A percentile compares a stretch with the other conserved stretches of the same genome.
These are phyloP conservation scores for Bufotes viridis DNA, from an alignment of 2,797 vertebrate species.

Conservation along the genomic window DNA sequence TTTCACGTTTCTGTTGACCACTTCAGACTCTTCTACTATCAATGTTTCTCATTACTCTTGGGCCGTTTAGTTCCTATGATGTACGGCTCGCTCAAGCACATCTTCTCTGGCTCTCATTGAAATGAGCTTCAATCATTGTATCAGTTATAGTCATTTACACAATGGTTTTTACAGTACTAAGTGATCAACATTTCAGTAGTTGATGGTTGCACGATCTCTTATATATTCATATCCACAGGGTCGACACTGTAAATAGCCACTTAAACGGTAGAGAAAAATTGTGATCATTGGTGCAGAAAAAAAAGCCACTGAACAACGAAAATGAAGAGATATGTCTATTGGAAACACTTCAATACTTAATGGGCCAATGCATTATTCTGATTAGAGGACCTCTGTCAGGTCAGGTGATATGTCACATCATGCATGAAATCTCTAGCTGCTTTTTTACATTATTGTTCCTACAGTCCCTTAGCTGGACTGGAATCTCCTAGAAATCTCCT, in stretches of 20 bases:
- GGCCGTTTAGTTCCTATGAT: neutral
- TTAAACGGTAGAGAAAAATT: constrained; percentile 22
- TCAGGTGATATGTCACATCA: neutral
- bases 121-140: constrained; percentile 13
- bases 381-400: neutral
- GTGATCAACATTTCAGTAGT: constrained; percentile 39
- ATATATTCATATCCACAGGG: constrained; percentile 26
- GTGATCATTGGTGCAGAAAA: constrained; percentile 21
- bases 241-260: constrained; percentile 31
- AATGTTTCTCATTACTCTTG: neutral
- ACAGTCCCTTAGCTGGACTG: neutral
- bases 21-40: neutral
- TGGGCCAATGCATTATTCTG: neutral
- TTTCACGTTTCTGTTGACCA: neutral
- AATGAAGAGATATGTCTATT: constrained; percentile 22
- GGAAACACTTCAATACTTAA: constrained; percentile 31
- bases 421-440: neutral
- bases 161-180: constrained; percentile 21
- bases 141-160: constrained; percentile 14
- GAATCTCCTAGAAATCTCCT: neutral
- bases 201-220: constrained; percentile 28
- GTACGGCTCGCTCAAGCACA: neutral
- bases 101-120: constrained; percentile 11
- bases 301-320: constrained; percentile 28
- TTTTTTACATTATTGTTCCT: neutral